Evolutionary conservation across 1,140 invertebrate species (phyloP).

Genomic region (Heterodera schachtii): DNA sequence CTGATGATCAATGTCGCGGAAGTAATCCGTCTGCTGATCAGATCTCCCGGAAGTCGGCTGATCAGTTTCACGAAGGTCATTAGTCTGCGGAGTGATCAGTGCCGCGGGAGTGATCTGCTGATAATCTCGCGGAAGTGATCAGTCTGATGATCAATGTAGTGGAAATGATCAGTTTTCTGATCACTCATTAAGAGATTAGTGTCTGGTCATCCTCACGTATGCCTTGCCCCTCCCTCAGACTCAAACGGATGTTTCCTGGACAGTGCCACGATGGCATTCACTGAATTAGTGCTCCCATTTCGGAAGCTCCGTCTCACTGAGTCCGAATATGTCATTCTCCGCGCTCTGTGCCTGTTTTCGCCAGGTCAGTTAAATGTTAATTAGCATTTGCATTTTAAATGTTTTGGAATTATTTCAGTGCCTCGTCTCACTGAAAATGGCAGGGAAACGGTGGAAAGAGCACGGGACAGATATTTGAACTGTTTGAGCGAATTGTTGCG

Average conservation of each 20-base stretch:
- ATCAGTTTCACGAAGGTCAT: too few species aligned
- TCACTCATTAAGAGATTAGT: too few species aligned
- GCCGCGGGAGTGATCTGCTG: too few species aligned
- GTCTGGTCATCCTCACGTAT: too few species aligned
- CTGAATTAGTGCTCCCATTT: conserved; percentile 39
- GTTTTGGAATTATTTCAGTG: background rate
- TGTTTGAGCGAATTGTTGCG: background rate
- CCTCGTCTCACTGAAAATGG: background rate
- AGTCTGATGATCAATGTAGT: too few species aligned
- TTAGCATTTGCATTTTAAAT: background rate
- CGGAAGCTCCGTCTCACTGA: conserved; percentile 38
- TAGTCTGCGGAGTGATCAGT: too few species aligned
- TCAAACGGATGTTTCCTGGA: conserved; percentile 28
- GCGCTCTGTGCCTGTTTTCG: conserved; percentile 44
- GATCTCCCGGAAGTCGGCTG: background rate
- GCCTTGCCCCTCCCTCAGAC: conserved; percentile 7
- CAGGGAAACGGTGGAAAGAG: background rate
- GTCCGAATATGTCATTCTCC: conserved; percentile 41
- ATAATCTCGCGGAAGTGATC: too few species aligned
- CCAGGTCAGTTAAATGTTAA: conserved; percentile 23
- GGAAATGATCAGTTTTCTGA: too few species aligned
- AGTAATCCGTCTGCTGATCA: background rate
- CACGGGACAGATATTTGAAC: conserved; percentile 9
- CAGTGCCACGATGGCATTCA: conserved; percentile 36
- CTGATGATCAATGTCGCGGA: background rate